Conservation (phyloP, 2,113 vertebrate genomes). For the Neogale vison region DNA sequence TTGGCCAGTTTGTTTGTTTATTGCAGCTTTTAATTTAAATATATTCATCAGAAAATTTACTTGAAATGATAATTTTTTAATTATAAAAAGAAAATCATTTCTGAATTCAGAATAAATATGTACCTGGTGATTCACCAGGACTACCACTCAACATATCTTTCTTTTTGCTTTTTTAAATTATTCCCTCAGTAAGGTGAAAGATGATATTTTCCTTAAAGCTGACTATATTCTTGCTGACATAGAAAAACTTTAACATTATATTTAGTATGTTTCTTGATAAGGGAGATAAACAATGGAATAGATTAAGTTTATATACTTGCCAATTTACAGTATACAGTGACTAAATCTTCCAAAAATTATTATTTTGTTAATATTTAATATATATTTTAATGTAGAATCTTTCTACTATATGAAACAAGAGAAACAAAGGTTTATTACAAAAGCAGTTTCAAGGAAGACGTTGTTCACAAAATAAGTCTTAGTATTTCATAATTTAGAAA, state of each 20-base stretch:
- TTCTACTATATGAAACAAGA: not conserved
- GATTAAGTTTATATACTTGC: not conserved
- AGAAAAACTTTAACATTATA: not conserved
- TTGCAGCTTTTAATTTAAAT: slow-evolving; percentile 33
- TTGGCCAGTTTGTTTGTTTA: not conserved
- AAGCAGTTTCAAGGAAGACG: not conserved
- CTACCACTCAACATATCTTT: not conserved
- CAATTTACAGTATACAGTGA: not conserved
- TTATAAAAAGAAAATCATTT: not conserved
- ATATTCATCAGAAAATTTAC: not conserved
- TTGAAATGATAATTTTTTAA: slow-evolving; percentile 27
- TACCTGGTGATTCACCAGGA: not conserved
- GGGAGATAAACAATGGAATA: not conserved
- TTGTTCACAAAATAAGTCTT: not conserved
- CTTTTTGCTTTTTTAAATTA: not conserved
- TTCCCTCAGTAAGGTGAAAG: not conserved
- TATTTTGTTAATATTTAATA: not conserved
- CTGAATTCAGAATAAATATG: not conserved
- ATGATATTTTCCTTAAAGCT: not conserved
- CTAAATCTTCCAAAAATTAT: not conserved
- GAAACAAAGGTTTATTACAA: not conserved
- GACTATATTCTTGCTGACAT: not conserved
- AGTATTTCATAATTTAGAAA: not conserved
- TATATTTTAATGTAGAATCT: not conserved
- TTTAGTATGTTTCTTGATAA: not conserved